A percentile compares a stretch with the other conserved stretches of the same genome.
Evolutionary conservation across 2,888 invertebrate genomes (phyloP).

Genomic region (Synergus itoensis): DNA sequence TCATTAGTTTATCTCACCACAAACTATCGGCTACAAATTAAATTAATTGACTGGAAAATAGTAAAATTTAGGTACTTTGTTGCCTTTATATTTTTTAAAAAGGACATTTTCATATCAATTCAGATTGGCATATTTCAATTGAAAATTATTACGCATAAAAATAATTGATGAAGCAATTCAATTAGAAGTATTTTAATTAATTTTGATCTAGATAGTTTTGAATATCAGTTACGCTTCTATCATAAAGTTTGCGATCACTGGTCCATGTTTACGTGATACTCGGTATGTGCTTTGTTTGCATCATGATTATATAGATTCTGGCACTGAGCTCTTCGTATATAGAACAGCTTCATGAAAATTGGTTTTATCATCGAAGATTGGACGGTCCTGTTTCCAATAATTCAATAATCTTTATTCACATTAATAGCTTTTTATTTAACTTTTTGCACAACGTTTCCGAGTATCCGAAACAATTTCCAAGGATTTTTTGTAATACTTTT

Average conservation of each 20-base stretch:
- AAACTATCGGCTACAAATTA: background rate
- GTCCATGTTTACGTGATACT: conserved; percentile 1
- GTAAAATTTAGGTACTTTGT: too few species aligned
- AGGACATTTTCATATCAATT: too few species aligned
- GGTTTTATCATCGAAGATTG: conserved; percentile 25
- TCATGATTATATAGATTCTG: conserved; percentile 30
- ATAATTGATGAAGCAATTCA: background rate
- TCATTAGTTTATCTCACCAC: background rate
- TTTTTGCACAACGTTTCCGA: background rate
- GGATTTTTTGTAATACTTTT: background rate
- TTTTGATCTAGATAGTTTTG: background rate
- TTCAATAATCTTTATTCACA: conserved; percentile 29
- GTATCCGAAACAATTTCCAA: background rate
- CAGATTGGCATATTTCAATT: background rate
- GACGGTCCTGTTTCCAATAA: conserved; percentile 23
- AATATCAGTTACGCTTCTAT: background rate
- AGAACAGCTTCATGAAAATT: conserved; percentile 31
- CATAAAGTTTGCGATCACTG: background rate
- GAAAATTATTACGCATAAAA: background rate
- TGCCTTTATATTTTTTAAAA: too few species aligned
- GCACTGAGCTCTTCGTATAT: conserved; percentile 16
- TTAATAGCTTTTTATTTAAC: conserved; percentile 24
- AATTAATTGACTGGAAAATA: background rate
- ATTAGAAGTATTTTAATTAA: background rate
- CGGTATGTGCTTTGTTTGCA: conserved; percentile 25